Evolutionary conservation across 2,113 vertebrate genomes (phyloP).

Genomic region (Eubucco bourcierii): DNA sequence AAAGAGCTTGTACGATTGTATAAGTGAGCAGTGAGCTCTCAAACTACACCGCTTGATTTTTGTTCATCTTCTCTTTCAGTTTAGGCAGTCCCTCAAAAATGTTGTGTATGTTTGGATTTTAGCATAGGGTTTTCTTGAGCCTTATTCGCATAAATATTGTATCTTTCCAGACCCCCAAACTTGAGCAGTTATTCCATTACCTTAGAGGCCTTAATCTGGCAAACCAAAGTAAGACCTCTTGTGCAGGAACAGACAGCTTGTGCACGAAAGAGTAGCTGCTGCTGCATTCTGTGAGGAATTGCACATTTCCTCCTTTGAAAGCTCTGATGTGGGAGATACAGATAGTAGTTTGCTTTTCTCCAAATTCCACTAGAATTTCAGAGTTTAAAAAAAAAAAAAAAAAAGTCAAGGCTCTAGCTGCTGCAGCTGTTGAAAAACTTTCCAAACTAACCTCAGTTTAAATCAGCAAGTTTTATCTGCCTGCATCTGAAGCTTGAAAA

Average conservation of each 20-base stretch:
- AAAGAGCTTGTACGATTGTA: neutral
- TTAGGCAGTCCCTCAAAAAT: neutral
- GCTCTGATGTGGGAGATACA: neutral
- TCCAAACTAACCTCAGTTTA: neutral
- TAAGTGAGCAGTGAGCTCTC: neutral
- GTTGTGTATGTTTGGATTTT: neutral
- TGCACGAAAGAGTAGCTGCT: neutral
- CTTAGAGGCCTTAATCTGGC: neutral
- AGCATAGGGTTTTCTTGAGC: neutral
- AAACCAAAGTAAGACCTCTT: neutral
- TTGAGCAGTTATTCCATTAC: neutral
- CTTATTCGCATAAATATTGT: neutral
- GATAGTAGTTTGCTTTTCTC: neutral
- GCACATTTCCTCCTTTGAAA: neutral
- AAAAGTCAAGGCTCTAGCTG: neutral
- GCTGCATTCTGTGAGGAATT: neutral
- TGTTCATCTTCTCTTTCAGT: neutral
- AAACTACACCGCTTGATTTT: neutral
- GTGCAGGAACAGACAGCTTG: neutral
- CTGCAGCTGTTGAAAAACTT: neutral
- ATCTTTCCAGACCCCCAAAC: neutral
- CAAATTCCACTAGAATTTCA: neutral
- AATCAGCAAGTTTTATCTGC: conserved; percentile 27
- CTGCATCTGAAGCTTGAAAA: conserved; percentile 32
- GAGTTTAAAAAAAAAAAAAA: neutral